Conservation (phyloP, 2,113 vertebrate species). For the Alouatta palliata region DNA sequence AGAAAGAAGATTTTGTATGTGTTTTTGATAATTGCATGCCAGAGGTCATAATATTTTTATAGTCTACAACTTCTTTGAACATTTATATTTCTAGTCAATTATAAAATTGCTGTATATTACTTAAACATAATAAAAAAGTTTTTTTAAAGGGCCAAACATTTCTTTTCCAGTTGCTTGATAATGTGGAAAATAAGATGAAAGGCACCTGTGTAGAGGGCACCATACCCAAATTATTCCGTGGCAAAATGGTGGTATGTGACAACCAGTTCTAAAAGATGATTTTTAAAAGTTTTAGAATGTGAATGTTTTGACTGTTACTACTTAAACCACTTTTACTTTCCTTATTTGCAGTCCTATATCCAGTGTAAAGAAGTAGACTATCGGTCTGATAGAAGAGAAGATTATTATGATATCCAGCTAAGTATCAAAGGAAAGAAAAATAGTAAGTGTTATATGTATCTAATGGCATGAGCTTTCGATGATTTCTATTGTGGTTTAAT, state of each 20-base stretch:
- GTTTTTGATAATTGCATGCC: slow-evolving; percentile 79
- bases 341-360: slow-evolving; percentile 93
- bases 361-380: slow-evolving; percentile 99
- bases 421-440: slow-evolving; percentile 99
- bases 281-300: background rate
- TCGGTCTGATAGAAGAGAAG: slow-evolving; percentile 98
- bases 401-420: slow-evolving; percentile 99
- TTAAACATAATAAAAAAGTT: background rate
- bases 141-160: background rate
- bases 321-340: slow-evolving; percentile 6
- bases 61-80: slow-evolving; percentile 62
- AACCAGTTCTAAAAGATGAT: background rate
- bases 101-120: background rate
- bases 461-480: background rate
- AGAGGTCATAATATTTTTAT: slow-evolving; percentile 65
- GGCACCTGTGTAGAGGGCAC: slow-evolving; percentile 99
- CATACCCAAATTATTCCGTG: slow-evolving; percentile 98
- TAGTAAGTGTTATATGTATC: slow-evolving; percentile 88
- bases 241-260: slow-evolving; percentile 98
- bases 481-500: background rate
- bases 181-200: slow-evolving; percentile 99
- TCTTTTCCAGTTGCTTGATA: slow-evolving; percentile 95
- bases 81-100: slow-evolving; percentile 52
- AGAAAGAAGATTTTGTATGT: slow-evolving; percentile 63
- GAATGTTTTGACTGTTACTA: background rate